Evolutionary conservation across 2,888 invertebrate genomes (phyloP), one percentile per base, ranked within the genome.

Genomic region (Hipparchia semele): DNA sequence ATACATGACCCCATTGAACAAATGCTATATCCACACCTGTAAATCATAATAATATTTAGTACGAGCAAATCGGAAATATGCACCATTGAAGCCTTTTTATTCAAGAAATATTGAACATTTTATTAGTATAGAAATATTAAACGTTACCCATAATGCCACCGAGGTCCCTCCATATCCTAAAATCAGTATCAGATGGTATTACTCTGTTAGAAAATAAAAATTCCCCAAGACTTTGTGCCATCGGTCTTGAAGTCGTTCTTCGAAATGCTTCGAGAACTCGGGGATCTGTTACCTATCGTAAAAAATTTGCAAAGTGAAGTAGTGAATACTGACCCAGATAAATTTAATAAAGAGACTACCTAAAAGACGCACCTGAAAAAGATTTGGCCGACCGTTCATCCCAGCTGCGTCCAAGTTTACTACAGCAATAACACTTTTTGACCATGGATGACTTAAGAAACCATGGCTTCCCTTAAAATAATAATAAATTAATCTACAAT

Each of bases 371-470:
- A 91, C 93, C 94, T 99, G 99, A 84, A 99, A 99, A 7, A 99
- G 92, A 71, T 97, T 95, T 81, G 99, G 98, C 73, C 98, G 96
- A 0, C 99, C 99, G 54, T 99, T 99, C 83, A 97, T 97, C 0
- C 99, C 99, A 70, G 97, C 98, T 0, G 98, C 97, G 87, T 99
- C 99, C 79, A 99, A 88, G 89, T 99, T 99, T 70, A 99, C 95
- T 74, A 99, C 96, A 0, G 97, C 96, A 66, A 95, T 95, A 46
- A 97, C 95, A 76, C 96, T 95, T 74, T 95, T 94, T 0, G 98
- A 96, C 99, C 98, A 99, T 12, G 95, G 94, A 86, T 98, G 98
- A 73, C 96, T 94, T 0, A 95, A 88, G 75, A 95, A 95, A 71
- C 96, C 97, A 81, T 96, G 96, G 6, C 96, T 96, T 2, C 95